These are phyloP conservation scores for Micoletzkya japonica DNA, from an alignment of 2,888 invertebrate genomes.

Conservation along the genomic window DNA sequence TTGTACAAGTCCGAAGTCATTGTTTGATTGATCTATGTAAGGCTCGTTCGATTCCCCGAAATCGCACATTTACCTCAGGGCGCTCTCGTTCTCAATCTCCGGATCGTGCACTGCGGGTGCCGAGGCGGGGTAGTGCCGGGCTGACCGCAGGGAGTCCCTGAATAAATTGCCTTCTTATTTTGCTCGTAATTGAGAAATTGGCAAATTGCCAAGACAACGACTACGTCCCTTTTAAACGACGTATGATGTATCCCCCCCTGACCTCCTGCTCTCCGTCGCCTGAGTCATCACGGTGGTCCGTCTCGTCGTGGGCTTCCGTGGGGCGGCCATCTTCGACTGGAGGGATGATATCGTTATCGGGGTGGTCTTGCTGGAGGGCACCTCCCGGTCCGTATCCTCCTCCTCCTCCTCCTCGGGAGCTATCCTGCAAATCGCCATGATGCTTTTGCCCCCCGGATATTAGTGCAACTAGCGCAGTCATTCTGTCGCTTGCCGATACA, in stretches of 20 bases:
- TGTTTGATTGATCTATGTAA: too few relatives aligned
- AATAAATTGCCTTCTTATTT: background rate
- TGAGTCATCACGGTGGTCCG: background rate
- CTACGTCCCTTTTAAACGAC: background rate
- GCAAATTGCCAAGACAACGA: background rate
- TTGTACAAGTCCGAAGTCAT: too few relatives aligned
- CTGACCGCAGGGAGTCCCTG: constrained; percentile 8
- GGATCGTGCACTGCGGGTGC: background rate
- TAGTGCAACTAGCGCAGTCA: too few relatives aligned
- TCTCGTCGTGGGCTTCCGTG: constrained; percentile 12
- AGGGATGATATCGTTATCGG: background rate
- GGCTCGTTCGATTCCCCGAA: too few relatives aligned
- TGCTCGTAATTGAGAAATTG: background rate
- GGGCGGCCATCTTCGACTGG: background rate
- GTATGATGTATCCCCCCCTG: background rate
- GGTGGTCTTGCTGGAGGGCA: background rate
- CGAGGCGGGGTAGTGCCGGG: background rate
- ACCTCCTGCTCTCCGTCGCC: background rate
- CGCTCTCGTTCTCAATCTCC: constrained; percentile 1
- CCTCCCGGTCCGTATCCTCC: background rate
- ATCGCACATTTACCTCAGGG: too few relatives aligned
- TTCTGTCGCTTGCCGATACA: too few relatives aligned
- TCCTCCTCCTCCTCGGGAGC: constrained; percentile 8
- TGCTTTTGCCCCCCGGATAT: too few relatives aligned
- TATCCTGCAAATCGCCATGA: too few relatives aligned